phyloP scores from a whole-genome alignment of 35 echinoderm and acorn worm genomes.

The Stichopus chloronotus region DNA sequence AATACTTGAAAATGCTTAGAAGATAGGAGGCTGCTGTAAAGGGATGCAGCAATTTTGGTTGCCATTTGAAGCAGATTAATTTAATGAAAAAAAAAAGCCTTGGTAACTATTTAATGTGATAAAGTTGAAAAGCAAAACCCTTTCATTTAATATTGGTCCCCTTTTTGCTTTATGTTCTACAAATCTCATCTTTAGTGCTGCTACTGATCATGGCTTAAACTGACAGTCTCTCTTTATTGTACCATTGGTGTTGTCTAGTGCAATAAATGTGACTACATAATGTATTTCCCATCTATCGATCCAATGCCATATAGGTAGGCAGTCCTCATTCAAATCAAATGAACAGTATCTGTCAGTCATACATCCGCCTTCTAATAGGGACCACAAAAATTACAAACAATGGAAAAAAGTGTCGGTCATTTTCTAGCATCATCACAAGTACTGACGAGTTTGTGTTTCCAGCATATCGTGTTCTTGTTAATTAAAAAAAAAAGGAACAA shows the following conservation, averaged over 20 bases:
- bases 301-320: no score
- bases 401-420: neutral
- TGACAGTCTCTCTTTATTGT: neutral
- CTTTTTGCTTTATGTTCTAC: no score
- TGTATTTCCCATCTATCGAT: neutral
- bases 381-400: constrained; percentile 30
- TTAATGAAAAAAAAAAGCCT: neutral
- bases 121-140: no score
- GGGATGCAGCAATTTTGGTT: no score
- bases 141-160: no score
- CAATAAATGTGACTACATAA: neutral
- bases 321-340: neutral
- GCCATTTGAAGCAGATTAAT: no score
- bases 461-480: constrained; percentile 48
- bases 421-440: neutral
- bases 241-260: constrained; percentile 3
- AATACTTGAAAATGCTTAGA: no score
- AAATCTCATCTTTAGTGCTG: neutral
- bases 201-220: neutral
- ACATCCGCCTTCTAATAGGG: constrained; percentile 35
- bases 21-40: no score
- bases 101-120: neutral
- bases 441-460: constrained; percentile 32
- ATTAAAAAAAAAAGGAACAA: neutral
- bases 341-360: neutral